Evolutionary conservation across 2,888 invertebrate species (phyloP).

Genomic region (Drosophila lutescens): DNA sequence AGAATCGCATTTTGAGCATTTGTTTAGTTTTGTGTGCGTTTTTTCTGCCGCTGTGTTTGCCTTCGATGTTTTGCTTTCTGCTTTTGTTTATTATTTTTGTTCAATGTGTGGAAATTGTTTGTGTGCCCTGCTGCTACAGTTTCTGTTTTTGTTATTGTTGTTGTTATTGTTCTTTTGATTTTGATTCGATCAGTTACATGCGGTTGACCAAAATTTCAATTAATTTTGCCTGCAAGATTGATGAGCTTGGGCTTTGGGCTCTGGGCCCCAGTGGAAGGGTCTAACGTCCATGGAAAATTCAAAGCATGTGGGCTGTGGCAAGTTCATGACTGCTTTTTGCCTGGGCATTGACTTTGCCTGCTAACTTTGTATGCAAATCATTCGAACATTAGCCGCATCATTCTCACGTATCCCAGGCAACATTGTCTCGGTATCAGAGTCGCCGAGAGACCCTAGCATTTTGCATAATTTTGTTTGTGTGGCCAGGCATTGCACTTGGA

Average conservation of each 20-base stretch:
- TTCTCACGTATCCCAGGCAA: conserved; percentile 48
- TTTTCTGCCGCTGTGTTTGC: conserved; percentile 42
- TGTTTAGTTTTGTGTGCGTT: conserved; percentile 65
- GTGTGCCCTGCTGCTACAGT: conserved; percentile 53
- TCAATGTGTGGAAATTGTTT: conserved; percentile 78
- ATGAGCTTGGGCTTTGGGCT: conserved; percentile 18
- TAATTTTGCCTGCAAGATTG: conserved; percentile 47
- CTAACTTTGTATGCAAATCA: conserved; percentile 70
- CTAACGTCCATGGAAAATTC: background rate
- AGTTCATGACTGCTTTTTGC: conserved; percentile 40
- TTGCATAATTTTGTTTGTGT: conserved; percentile 66
- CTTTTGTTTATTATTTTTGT: conserved; percentile 71
- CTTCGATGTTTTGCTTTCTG: conserved; percentile 35
- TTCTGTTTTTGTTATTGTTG: conserved; percentile 10
- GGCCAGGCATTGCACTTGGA: conserved; percentile 57
- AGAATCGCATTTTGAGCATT: conserved; percentile 57
- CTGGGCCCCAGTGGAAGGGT: conserved; percentile 9
- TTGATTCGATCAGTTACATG: conserved; percentile 49
- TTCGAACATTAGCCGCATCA: conserved; percentile 61
- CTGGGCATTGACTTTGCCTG: conserved; percentile 65
- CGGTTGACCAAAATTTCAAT: conserved; percentile 56
- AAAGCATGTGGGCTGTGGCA: conserved; percentile 6
- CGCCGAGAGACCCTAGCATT: conserved; percentile 15
- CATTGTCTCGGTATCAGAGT: conserved; percentile 16
- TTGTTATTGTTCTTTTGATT: conserved; percentile 32